Evolutionary conservation across 2,888 invertebrate genomes (phyloP).

Genomic region (Mechanitis mazaeus): DNA sequence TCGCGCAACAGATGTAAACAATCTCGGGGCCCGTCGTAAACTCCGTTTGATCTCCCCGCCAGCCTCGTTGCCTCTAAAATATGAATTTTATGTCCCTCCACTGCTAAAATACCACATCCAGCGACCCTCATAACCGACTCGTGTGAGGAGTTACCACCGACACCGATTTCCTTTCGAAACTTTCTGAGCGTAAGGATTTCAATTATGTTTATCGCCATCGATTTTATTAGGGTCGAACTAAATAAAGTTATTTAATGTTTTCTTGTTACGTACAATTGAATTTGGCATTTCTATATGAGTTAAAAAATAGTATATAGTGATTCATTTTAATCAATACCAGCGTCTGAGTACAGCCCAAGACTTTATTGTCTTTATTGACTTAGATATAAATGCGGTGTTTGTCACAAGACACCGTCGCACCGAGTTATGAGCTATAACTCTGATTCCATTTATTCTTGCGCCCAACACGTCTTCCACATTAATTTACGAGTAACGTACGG

Average conservation of each 20-base stretch:
- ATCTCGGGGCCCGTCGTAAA: slow-evolving; percentile 72
- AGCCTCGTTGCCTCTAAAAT: slow-evolving; percentile 63
- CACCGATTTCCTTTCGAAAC: slow-evolving; percentile 16
- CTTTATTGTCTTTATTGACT: slow-evolving; percentile 24
- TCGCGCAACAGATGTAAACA: slow-evolving; percentile 74
- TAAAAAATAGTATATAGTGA: not conserved
- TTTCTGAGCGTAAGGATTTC: slow-evolving; percentile 10
- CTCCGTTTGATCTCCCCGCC: slow-evolving; percentile 70
- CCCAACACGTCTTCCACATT: slow-evolving; percentile 57
- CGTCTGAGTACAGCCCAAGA: slow-evolving; percentile 19
- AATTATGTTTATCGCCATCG: not conserved
- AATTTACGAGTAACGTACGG: slow-evolving; percentile 70
- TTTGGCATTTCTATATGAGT: not conserved
- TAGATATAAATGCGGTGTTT: slow-evolving; percentile 53
- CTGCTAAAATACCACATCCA: slow-evolving; percentile 69
- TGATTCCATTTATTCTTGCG: slow-evolving; percentile 68
- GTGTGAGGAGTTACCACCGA: slow-evolving; percentile 30
- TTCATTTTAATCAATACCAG: slow-evolving; percentile 16
- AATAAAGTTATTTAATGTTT: not conserved
- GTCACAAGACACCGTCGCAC: slow-evolving; percentile 50
- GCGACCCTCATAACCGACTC: slow-evolving; percentile 60
- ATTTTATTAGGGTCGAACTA: slow-evolving; percentile 5
- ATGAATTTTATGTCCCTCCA: slow-evolving; percentile 71
- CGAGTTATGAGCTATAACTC: slow-evolving; percentile 69
- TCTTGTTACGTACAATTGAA: not conserved